A percentile compares a stretch with the other conserved stretches of the same genome.
Conservation (phyloP, 2,113 vertebrate species). For the Hydropotes inermis region DNA sequence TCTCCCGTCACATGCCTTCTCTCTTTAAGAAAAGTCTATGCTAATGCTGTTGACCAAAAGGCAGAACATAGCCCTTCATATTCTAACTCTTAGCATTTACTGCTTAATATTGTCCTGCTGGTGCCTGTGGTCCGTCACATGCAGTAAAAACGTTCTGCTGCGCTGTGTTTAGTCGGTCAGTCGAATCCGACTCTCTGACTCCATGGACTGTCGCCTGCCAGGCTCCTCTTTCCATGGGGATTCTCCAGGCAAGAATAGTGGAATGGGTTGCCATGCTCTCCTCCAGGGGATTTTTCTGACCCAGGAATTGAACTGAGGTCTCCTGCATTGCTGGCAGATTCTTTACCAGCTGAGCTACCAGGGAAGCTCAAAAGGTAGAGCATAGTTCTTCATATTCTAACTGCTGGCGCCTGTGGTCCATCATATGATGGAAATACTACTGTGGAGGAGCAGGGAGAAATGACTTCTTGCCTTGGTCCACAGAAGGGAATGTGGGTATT, state of each 20-base stretch:
- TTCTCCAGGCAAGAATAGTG: not conserved
- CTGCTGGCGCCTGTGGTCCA: not conserved
- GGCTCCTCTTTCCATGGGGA: not conserved
- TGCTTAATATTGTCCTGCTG: not conserved
- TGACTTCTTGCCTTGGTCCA: not conserved
- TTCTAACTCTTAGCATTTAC: too few relatives aligned
- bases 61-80: not conserved
- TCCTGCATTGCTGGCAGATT: not conserved
- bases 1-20: not conserved
- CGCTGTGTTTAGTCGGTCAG: fast-evolving
- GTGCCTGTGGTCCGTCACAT: not conserved
- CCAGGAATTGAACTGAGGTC: not conserved
- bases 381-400: not conserved
- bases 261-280: not conserved
- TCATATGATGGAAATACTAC: not conserved
- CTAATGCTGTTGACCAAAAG: not conserved
- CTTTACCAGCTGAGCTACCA: not conserved
- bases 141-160: not conserved
- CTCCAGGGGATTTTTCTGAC: not conserved
- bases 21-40: not conserved
- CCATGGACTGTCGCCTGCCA: not conserved
- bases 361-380: not conserved
- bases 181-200: not conserved
- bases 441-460: not conserved
- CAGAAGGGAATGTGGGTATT: not conserved